These are phyloP conservation scores for Nezara viridula DNA, from an alignment of 2,888 invertebrate species.

Conservation along the genomic window DNA sequence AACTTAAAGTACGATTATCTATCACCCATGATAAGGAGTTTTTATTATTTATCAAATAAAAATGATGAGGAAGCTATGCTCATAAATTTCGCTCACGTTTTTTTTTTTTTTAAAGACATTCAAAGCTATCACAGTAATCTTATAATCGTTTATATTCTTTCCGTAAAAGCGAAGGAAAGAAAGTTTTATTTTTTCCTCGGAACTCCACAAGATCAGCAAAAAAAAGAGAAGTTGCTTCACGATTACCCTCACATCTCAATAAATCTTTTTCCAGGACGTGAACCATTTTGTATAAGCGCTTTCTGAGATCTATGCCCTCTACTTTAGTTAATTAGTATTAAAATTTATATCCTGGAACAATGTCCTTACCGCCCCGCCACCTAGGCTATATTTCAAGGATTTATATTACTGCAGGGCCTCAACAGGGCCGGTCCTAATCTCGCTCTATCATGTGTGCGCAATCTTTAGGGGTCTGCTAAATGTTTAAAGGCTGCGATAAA, in stretches of 20 bases:
- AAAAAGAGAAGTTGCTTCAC: neutral
- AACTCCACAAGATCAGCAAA: neutral
- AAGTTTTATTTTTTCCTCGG: neutral
- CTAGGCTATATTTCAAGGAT: neutral
- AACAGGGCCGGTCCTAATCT: neutral
- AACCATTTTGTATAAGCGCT: constrained; percentile 1
- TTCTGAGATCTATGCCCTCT: neutral
- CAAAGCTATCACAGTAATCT: no score
- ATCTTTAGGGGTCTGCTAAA: neutral
- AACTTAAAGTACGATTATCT: no score
- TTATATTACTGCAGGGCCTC: neutral
- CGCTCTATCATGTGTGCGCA: neutral
- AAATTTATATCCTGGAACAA: neutral
- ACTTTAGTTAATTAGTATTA: constrained; percentile 26
- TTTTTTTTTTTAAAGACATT: no score
- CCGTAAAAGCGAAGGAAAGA: neutral
- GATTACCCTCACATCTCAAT: neutral
- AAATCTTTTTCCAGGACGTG: neutral
- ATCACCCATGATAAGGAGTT: no score
- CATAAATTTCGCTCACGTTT: no score
- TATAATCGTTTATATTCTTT: no score
- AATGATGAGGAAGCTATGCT: no score
- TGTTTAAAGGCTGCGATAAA: neutral
- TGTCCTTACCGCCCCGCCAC: neutral
- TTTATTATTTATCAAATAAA: no score